phyloP scores from a whole-genome alignment of 2,113 vertebrate species.

The Gadus chalcogrammus region DNA sequence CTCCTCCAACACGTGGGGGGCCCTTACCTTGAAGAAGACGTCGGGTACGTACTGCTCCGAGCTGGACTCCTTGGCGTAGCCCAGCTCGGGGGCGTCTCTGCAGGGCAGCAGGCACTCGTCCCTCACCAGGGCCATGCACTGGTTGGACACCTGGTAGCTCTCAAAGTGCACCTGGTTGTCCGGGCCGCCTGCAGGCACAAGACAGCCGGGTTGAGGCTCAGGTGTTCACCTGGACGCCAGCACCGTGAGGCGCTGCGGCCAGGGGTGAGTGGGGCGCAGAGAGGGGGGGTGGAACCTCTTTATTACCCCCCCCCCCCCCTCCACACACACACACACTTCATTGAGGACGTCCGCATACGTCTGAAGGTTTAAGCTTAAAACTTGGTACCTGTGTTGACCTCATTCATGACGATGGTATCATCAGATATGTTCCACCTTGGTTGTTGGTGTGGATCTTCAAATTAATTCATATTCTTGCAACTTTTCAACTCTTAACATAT shows the following conservation, averaged over 20 bases:
- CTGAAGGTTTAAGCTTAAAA: neutral
- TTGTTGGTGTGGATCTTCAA: no score
- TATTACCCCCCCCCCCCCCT: no score
- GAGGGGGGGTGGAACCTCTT: no score
- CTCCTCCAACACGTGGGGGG: no score
- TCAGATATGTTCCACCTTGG: no score
- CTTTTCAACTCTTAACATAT: no score
- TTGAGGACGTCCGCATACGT: neutral
- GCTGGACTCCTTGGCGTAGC: constrained; percentile 95
- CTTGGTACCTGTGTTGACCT: no score
- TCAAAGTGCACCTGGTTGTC: constrained; percentile 99
- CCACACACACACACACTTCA: no score
- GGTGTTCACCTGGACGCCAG: neutral
- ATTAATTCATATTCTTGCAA: no score
- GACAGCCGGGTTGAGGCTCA: no score
- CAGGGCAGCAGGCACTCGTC: constrained; percentile 95
- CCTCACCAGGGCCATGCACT: constrained; percentile 97
- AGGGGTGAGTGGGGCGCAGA: neutral
- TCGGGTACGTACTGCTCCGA: constrained; percentile 97
- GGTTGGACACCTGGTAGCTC: constrained; percentile 97
- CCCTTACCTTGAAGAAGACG: constrained; percentile 92
- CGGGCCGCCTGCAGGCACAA: constrained; percentile 82
- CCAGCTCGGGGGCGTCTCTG: constrained; percentile 89
- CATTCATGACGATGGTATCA: no score
- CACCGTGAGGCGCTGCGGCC: neutral